Base-by-base conservation (phyloP, 2,797 vertebrate genomes). In the Cyclura pinguis region DNA sequence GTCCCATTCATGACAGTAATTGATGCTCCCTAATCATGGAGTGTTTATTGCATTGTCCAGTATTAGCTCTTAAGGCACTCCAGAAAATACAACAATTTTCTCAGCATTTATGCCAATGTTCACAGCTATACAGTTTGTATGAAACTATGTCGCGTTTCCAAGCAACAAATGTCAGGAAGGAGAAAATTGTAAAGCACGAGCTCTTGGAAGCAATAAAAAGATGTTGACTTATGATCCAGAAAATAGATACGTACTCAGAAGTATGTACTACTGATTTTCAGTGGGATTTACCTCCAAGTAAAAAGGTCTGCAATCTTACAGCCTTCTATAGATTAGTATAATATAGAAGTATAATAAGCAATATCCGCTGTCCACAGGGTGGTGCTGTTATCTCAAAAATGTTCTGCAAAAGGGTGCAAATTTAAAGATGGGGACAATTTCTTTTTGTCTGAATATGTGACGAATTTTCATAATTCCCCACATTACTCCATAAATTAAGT, bases 381-480 rank as follows among this genome's bases (percentile, higher is more conserved):
- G 90, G 90, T 80, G 90, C 80, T 84, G 35, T 84, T 80, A 69
- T 57, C 50, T 47, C 80, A 88, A 35, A 29, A 78, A 90, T 57
- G 35, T 69, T 69, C 72, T 88, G 14, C 42, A n/a, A 74, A 76
- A 24, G 10, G 13, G 38, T 6, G n/a, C 1, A 84, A 32, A 42
- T 84, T 84, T 84, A 64, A n/a, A 84, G 35, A 82, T 20, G 38
- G 81, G 5, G 59, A 38, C 13, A 42, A 57, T 24, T 35, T 4
- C 29, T 27, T 84, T 29, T 9, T 82, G 35, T 35, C 12, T 27
- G n/a, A 29, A 82, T 16, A 32, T 62, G 59, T 32, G 67, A 69
- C 47, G 38, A 67, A 67, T 67, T 62, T 22, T 22, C 59, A 20
- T 6, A 22, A 62, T 16, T 47, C 64, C 62, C 10, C 14, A 84